Conservation (phyloP, 37 sponge, comb jelly and placozoan genomes). For the Corticium candelabrum region DNA sequence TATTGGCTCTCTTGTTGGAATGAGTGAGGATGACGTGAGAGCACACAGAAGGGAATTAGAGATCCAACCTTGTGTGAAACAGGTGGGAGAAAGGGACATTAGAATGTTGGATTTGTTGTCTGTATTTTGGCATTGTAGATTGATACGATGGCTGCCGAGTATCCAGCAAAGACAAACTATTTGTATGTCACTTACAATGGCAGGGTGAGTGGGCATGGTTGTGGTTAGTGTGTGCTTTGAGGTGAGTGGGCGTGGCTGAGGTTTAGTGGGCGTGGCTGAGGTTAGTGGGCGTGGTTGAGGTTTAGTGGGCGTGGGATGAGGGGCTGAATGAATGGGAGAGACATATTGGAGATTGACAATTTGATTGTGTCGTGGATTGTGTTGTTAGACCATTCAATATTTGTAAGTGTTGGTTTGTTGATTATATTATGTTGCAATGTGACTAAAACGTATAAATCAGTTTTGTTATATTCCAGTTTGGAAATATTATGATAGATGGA, state of each 20-base stretch:
- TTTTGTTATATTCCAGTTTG: too few relatives aligned
- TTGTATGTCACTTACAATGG: constrained; percentile 96
- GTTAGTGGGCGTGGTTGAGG: constrained; percentile 97
- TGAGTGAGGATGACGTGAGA: too few relatives aligned
- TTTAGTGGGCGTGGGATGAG: constrained; percentile 82
- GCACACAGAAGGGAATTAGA: constrained; percentile 24
- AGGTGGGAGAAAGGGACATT: too few relatives aligned
- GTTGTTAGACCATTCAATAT: too few relatives aligned
- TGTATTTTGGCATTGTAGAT: too few relatives aligned
- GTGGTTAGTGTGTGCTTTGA: constrained; percentile 49
- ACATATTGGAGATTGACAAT: too few relatives aligned
- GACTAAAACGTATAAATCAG: too few relatives aligned
- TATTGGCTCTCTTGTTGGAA: constrained; percentile 69
- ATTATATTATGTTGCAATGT: too few relatives aligned
- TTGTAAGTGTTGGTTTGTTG: too few relatives aligned
- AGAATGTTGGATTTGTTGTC: too few relatives aligned
- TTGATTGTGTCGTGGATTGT: too few relatives aligned
- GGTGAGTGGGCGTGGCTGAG: constrained; percentile 84
- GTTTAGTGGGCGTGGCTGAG: constrained; percentile 84
- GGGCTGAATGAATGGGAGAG: constrained; percentile 58
- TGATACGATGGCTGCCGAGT: constrained; percentile 95
- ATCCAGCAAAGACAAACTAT: constrained; percentile 90
- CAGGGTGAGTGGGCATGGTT: constrained; percentile 53
- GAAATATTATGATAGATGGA: too few relatives aligned
- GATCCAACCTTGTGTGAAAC: constrained; percentile 77